Evolutionary conservation across 2,888 invertebrate species (phyloP), one percentile per base, ranked within the genome.

Genomic region (Drosophila mimica): DNA sequence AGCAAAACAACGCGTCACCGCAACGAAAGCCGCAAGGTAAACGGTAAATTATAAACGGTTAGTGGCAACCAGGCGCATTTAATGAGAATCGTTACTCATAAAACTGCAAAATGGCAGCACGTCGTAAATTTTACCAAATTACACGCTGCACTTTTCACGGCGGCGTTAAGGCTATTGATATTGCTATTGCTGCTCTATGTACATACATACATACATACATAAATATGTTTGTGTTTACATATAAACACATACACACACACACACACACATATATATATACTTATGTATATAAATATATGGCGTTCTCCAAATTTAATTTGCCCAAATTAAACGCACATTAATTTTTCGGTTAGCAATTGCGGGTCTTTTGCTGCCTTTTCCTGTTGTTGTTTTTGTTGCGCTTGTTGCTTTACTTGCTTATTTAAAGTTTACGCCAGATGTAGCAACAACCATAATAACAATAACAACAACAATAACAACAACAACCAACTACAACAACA

Each of bases 271-370:
- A 20, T 0, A 25, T 2, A 43, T 1, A 11, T 48, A 33, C 20
- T 36, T 48, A 60, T 36, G 30, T 52, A 58, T 30, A 30, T 51
- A 36, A 31, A 56, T 51, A 36, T 56, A n/a, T 48, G 46, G n/a
- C 54, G 51, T 61, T 76, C 68, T 66, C 60, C 62, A 76, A 85
- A 87, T 84, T 76, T 72, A 82, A 81, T 83, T 86, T 81, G 72
- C 68, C 49, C 81, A 70, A 89, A 89, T 88, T 89, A 89, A 89
- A 89, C 80, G 88, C 79, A 82, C 80, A 85, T 86, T 83, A 84
- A 84, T 83, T 83, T 83, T 72, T 71, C 68, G 63, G 58, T 65
- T 54, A 56, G 74, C 74, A 74, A 80, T 80, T 79, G 68, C 76
- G 59, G 64, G 60, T 25, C 74, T 71, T 82, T 70, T 59, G 20